Percentiles rank a stretch among this genome's conserved stretches.
phyloP scores from a whole-genome alignment of 2,797 vertebrate species.

The Podargus strigoides region DNA sequence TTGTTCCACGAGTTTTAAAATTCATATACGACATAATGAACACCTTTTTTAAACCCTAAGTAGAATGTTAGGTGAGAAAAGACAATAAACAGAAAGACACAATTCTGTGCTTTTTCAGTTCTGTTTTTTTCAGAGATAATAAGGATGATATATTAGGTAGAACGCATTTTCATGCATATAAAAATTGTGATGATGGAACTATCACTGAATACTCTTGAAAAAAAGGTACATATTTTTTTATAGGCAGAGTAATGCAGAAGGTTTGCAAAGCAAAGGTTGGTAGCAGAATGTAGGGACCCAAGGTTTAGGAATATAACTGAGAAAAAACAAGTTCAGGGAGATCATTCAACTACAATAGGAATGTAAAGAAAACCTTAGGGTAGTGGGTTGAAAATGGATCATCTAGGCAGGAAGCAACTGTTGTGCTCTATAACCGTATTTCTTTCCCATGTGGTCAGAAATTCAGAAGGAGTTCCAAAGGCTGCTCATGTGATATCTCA shows the following conservation, averaged over 20 bases:
- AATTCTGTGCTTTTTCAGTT: background rate
- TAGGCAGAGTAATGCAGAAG: background rate
- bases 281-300: background rate
- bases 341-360: background rate
- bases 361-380: background rate
- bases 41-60: background rate
- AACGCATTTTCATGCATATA: background rate
- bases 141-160: background rate
- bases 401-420: background rate
- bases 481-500: background rate
- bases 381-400: background rate
- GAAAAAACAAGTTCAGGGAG: background rate
- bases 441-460: background rate
- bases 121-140: background rate
- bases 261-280: background rate
- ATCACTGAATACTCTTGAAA: background rate
- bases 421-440: background rate
- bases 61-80: background rate
- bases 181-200: background rate
- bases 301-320: background rate
- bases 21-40: background rate
- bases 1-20: background rate
- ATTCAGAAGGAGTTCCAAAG: constrained; percentile 33
- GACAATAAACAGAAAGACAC: background rate
- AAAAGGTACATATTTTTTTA: background rate